A percentile compares a stretch with the other conserved stretches of the same genome.
Conservation (phyloP, 2,113 vertebrate genomes). For the Pedionomus torquatus region DNA sequence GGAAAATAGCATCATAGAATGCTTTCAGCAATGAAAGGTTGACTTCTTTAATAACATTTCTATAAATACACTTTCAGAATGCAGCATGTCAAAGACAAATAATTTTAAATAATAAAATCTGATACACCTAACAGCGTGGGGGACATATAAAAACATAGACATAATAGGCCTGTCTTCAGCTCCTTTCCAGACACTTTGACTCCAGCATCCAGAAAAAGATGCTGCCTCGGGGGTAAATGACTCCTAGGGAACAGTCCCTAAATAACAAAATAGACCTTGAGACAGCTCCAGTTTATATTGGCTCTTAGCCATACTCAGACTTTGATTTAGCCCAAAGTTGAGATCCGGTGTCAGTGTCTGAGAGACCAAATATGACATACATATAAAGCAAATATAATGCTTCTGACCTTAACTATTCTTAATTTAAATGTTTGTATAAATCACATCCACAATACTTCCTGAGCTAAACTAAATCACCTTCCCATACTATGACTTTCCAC, state of each 20-base stretch:
- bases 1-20: slow-evolving; percentile 26
- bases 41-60: slow-evolving; percentile 50
- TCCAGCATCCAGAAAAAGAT: neutral
- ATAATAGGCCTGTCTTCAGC: neutral
- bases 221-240: neutral
- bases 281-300: neutral
- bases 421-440: neutral
- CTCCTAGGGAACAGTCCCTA: neutral
- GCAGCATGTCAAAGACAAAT: slow-evolving; percentile 5
- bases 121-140: neutral
- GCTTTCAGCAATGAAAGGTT: slow-evolving; percentile 37
- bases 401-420: neutral
- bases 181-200: neutral
- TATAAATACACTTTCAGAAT: slow-evolving; percentile 45
- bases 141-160: neutral
- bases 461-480: neutral
- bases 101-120: neutral
- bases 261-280: neutral
- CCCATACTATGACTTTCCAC: neutral
- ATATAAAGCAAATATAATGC: neutral
- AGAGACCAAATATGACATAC: neutral
- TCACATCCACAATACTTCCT: neutral
- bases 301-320: neutral
- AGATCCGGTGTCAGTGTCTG: neutral
- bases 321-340: neutral